Percentiles rank a stretch among this genome's conserved stretches.
Evolutionary conservation across 2,113 vertebrate genomes (phyloP).

Genomic region (Pavo muticus): DNA sequence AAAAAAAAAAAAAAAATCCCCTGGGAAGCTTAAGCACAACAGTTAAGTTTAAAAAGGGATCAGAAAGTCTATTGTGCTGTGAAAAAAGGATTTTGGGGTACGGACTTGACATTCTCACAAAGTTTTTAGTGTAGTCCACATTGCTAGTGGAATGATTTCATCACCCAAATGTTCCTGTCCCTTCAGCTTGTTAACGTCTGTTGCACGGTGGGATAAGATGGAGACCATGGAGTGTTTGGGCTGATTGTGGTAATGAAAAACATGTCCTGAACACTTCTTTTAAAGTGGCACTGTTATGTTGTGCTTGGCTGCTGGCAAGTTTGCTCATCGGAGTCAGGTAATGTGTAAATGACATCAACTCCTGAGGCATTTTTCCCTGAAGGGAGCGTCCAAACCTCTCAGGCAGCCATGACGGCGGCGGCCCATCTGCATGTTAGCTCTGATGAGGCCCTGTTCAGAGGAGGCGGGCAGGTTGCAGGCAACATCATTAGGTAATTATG

Average conservation of each 20-base stretch:
- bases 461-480: neutral
- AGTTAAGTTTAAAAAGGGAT: neutral
- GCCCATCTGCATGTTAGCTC: neutral
- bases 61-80: neutral
- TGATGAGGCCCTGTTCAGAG: neutral
- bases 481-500: neutral
- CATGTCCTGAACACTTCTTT: conserved; percentile 10
- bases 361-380: neutral
- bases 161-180: neutral
- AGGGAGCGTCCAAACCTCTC: neutral
- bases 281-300: neutral
- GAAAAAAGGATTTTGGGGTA: neutral
- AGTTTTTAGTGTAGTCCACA: neutral
- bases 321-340: neutral
- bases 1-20: neutral
- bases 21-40: neutral
- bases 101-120: neutral
- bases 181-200: neutral
- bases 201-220: neutral
- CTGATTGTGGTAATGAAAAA: conserved; percentile 32
- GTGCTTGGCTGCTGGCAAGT: neutral
- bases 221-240: neutral
- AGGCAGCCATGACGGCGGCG: neutral
- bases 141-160: neutral
- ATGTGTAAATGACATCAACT: conserved; percentile 11